Evolutionary conservation across 2,888 invertebrate species (phyloP), one percentile per base, ranked within the genome.

Genomic region (Caenorhabditis sp.): DNA sequence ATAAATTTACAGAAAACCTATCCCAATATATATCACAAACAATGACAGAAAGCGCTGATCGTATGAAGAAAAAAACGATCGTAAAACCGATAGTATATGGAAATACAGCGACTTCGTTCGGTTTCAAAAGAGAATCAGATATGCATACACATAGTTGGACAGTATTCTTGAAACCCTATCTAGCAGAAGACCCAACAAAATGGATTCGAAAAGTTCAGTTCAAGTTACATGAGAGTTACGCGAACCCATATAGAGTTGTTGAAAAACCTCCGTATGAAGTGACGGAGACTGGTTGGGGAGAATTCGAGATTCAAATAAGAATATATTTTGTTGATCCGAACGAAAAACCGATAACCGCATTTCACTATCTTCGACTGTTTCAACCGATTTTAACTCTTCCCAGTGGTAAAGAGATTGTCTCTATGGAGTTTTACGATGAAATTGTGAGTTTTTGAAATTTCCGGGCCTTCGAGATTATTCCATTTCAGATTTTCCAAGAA

Each of bases 91-190:
- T 99, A 83, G 93, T 99, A 0, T 97, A 95, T 88, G 99, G 99
- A 0, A 99, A 97, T 88, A 91, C 95, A 67, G 95, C 99, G 10
- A 66, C 66, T 17, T 63, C 75, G 6, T 78, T 80, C 43, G 77
- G 74, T 3, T 73, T 69, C 37, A 77, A 77, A 68, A 66, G 78
- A 14, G 81, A 81, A 55, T 60, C 68, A 2, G 81, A 86, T 89
- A 96, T 96, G 0, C 97, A 99, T 88, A 99, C 99, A 0, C 99
- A 99, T 90, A 93, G 95, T 84, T 99, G 99, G 99, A 97, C 80
- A 5, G 71, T 86, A 10, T 86, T 83, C 66, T 37, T 86, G 23
- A 76, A 76, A 27, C 76, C 79, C 1, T 79, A 73, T 36, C 36
- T 71, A 1, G 54, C 64, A 27, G 81, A 81, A 66, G 80, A 81